Evolutionary conservation across 2,888 invertebrate genomes (phyloP).

Genomic region (Himalopsyche anomala): DNA sequence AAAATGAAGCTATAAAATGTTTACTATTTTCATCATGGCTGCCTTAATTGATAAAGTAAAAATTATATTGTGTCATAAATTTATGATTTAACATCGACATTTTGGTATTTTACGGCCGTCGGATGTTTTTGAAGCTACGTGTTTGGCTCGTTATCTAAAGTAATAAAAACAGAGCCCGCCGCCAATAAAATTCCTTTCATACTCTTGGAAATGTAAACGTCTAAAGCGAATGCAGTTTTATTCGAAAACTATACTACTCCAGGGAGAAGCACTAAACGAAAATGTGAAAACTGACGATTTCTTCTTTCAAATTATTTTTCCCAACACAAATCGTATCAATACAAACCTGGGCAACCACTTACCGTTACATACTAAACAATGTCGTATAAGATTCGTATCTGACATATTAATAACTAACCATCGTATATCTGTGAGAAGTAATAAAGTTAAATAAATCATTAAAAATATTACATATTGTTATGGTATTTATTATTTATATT

Average conservation of each 20-base stretch:
- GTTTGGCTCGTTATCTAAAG: conserved; percentile 35
- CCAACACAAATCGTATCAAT: background rate
- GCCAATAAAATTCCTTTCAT: conserved; percentile 42
- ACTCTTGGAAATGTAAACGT: conserved; percentile 31
- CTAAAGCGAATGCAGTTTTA: conserved; percentile 43
- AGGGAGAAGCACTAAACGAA: conserved; percentile 17
- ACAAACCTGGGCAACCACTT: background rate
- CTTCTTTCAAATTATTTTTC: conserved; percentile 4
- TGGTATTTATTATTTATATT: no score
- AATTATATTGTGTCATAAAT: conserved; percentile 42
- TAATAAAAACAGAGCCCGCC: conserved; percentile 35
- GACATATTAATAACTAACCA: no score
- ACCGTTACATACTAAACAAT: no score
- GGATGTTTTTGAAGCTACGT: conserved; percentile 41
- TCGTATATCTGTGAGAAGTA: no score
- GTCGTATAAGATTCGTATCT: no score
- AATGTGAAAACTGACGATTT: conserved; percentile 34
- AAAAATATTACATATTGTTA: no score
- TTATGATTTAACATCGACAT: conserved; percentile 40
- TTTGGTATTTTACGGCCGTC: conserved; percentile 36
- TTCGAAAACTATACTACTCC: conserved; percentile 35
- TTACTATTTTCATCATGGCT: conserved; percentile 40
- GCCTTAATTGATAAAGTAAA: conserved; percentile 40
- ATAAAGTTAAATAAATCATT: no score
- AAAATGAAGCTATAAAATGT: background rate